Conservation (phyloP, 2,113 vertebrate genomes). For the Lanius ludovicianus region DNA sequence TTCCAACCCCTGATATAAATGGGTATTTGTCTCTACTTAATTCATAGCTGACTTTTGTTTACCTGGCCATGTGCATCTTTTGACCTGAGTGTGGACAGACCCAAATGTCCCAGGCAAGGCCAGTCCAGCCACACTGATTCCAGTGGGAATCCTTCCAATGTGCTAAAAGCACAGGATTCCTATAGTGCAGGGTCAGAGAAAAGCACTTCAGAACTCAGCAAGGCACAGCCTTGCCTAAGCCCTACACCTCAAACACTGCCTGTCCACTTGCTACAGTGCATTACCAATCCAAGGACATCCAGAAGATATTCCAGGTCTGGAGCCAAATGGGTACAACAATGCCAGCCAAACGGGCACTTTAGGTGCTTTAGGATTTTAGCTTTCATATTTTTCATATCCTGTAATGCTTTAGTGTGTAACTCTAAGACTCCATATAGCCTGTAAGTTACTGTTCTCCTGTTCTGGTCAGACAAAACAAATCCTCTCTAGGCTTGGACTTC, state of each 20-base stretch:
- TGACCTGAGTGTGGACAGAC: background rate
- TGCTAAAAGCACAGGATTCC: background rate
- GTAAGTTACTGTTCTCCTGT: background rate
- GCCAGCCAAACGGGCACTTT: background rate
- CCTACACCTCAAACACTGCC: background rate
- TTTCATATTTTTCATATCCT: background rate
- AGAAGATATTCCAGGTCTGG: background rate
- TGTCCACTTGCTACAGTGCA: background rate
- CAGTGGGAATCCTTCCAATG: background rate
- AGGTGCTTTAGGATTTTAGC: background rate
- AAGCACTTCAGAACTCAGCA: background rate
- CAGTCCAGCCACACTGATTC: background rate
- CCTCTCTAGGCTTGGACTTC: background rate
- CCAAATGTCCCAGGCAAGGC: background rate
- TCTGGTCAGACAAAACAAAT: background rate
- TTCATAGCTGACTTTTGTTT: background rate
- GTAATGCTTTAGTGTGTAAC: background rate
- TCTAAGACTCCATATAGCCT: background rate
- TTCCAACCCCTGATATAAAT: background rate
- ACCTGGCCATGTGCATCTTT: background rate
- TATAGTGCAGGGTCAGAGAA: background rate
- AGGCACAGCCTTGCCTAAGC: background rate
- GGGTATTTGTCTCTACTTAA: background rate
- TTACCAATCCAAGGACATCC: rapidly evolving
- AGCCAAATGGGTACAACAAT: background rate